phyloP scores from a whole-genome alignment of 2,113 vertebrate species.

The Baryphthengus martii region DNA sequence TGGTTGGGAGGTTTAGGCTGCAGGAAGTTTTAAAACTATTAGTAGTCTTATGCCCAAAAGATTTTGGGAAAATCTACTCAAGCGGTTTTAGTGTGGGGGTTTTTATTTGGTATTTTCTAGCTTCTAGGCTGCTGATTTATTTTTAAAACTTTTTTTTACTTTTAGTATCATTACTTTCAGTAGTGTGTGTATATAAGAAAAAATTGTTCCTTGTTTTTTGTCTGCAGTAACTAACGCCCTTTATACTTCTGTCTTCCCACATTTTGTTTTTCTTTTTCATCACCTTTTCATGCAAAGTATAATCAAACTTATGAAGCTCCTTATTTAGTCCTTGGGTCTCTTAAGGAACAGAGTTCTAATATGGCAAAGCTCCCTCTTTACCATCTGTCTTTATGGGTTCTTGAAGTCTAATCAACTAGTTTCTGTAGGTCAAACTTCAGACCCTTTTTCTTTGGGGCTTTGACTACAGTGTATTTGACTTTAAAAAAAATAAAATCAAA shows the following conservation, averaged over 20 bases:
- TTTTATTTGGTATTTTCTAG: neutral
- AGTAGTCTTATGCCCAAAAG: neutral
- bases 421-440: neutral
- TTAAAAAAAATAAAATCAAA: neutral
- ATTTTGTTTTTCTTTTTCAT: neutral
- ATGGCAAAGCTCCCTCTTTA: neutral
- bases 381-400: neutral
- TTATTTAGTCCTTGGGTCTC: neutral
- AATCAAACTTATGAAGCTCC: neutral
- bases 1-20: neutral
- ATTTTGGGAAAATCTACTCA: neutral
- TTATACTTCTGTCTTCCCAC: rapidly evolving
- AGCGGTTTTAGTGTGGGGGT: neutral
- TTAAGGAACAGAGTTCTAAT: neutral
- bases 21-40: neutral
- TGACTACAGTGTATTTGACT: neutral
- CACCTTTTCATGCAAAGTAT: neutral
- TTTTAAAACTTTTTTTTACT: neutral
- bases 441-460: neutral
- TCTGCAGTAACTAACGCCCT: neutral
- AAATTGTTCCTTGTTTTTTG: neutral
- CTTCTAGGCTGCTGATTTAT: neutral
- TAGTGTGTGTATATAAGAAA: neutral
- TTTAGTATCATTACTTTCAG: neutral
- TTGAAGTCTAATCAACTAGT: neutral